Percentiles rank a stretch among this genome's conserved stretches.
These are phyloP conservation scores for Tragelaphus eurycerus DNA, from an alignment of 2,797 vertebrate species.

Conservation along the genomic window DNA sequence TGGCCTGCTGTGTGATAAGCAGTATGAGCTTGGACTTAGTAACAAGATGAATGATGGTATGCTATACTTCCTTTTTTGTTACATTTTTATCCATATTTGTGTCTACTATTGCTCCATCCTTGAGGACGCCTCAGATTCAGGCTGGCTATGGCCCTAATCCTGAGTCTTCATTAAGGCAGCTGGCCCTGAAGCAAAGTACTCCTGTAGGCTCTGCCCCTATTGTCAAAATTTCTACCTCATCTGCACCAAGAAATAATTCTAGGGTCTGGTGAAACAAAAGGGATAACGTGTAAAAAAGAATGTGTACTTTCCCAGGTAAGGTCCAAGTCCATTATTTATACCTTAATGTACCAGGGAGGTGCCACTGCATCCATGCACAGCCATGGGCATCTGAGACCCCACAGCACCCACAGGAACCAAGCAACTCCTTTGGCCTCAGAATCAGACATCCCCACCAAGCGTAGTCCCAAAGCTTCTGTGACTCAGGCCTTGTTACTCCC, in stretches of 20 bases:
- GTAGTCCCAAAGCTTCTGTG: background rate
- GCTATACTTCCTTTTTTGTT: background rate
- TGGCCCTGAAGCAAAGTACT: background rate
- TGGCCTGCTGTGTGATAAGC: background rate
- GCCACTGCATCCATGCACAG: background rate
- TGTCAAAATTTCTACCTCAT: background rate
- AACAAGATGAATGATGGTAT: background rate
- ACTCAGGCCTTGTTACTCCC: background rate
- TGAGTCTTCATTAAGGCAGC: background rate
- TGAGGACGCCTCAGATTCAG: background rate
- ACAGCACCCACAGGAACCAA: background rate
- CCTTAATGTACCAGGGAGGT: too few relatives aligned
- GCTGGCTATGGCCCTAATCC: background rate
- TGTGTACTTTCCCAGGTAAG: background rate
- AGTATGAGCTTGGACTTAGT: background rate
- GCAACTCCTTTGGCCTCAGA: background rate
- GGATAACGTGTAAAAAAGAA: background rate
- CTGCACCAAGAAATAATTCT: background rate
- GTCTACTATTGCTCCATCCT: background rate
- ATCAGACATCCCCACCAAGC: background rate
- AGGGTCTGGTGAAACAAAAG: too few relatives aligned
- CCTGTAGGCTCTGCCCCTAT: background rate
- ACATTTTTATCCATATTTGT: background rate
- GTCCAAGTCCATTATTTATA: background rate
- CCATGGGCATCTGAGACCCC: background rate